These are phyloP conservation scores for Agapostemon virescens DNA, from an alignment of 2,888 invertebrate species.

Conservation along the genomic window DNA sequence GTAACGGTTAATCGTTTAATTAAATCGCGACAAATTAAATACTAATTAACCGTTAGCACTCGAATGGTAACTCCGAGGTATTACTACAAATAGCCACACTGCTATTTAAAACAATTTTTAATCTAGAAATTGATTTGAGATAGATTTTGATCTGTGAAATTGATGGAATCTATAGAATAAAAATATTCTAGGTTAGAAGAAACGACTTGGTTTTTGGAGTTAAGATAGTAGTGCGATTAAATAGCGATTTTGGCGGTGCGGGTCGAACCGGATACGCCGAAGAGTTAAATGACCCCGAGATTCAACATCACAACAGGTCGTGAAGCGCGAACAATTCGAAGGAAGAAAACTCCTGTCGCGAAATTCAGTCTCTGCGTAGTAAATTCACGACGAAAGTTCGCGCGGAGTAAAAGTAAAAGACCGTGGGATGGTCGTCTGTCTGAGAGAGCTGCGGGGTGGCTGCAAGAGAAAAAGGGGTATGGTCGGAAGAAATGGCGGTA, in stretches of 20 bases:
- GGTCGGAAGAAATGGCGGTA: constrained; percentile 13
- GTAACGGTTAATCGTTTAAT: too few relatives aligned
- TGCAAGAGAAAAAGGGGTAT: neutral
- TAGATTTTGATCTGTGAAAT: too few relatives aligned
- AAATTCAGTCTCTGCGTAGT: constrained; percentile 28
- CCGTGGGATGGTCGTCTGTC: neutral
- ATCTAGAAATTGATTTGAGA: too few relatives aligned
- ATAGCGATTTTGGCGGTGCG: neutral
- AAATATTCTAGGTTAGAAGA: too few relatives aligned
- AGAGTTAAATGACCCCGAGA: neutral
- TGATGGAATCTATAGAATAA: too few relatives aligned
- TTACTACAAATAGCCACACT: too few relatives aligned
- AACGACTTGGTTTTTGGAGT: too few relatives aligned
- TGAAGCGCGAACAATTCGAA: neutral
- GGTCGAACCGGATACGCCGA: neutral
- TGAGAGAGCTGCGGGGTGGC: neutral
- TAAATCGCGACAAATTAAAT: too few relatives aligned
- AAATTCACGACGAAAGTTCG: constrained; percentile 45
- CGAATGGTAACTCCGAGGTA: too few relatives aligned
- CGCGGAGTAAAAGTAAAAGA: constrained; percentile 39
- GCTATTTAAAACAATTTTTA: too few relatives aligned
- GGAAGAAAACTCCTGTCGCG: neutral
- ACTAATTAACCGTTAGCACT: too few relatives aligned
- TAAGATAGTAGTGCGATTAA: too few relatives aligned
- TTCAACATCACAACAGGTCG: neutral